Evolutionary conservation across 2,113 vertebrate species (phyloP), one percentile per base, ranked within the genome.

Genomic region (Platysternon megacephalum): DNA sequence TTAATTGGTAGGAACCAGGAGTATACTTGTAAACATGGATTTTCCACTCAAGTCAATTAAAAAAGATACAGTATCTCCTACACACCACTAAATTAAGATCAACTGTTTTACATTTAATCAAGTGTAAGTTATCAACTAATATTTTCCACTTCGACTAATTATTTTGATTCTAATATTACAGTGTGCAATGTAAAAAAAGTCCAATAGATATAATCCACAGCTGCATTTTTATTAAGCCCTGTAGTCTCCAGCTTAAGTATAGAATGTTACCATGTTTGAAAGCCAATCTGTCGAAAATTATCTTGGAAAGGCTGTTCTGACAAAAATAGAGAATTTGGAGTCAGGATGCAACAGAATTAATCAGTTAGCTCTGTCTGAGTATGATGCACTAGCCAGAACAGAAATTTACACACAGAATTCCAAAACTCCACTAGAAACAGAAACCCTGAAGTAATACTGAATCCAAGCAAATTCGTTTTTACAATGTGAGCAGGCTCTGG

Each of bases 1-100:
- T 85, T 86, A 86, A 96, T 96, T 95, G 97, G 96, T 56, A 96
- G 85, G 86, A 97, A 93, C 29, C 87, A 49, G 85, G 51, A 94
- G 88, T 95, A 94, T 91, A 76, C 87, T 89, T 96, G 96, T 96
- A 97, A 97, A 98, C 94, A 96, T n/a, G 53, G 93, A 96, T 96
- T 97, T 95, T 97, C 80, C 94, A 97, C 39, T 5, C 17, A 74
- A 93, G 79, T 96, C 96, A 96, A 96, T 86, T 93, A 56, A 93
- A 55, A 68, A 96, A 95, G 76, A 91, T 96, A 97, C 88, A 97
- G 91, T 90, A 95, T 94, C 94, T 44, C 96, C 53, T 95, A 93
- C 88, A 97, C 89, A 94, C 32, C 89, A 96, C 96, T 93, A 96
- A 98, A 96, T 95, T 87, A 97, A 95, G 90, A 46, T 12, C 93